Evolutionary conservation across 2,797 vertebrate genomes (phyloP).

Genomic region (Protonibea diacanthus): DNA sequence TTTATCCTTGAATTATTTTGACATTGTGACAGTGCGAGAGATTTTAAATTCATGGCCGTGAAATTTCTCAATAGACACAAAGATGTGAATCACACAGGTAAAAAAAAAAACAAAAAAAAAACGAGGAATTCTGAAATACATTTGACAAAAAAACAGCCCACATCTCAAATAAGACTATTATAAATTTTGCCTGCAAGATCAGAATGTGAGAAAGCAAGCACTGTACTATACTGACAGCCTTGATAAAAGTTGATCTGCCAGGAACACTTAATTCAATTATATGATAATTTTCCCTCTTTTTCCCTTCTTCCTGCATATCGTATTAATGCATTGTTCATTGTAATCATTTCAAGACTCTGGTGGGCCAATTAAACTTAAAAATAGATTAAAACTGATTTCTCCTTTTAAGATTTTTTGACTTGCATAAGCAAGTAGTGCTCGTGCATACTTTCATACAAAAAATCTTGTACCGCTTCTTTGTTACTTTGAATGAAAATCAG

Average conservation of each 20-base stretch:
- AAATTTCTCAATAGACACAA: background rate
- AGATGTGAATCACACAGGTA: background rate
- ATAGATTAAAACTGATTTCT: background rate
- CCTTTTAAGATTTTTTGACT: background rate
- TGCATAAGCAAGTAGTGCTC: background rate
- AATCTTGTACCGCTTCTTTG: background rate
- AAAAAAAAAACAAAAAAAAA: slow-evolving; percentile 1
- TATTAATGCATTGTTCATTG: no score
- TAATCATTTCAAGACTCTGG: background rate
- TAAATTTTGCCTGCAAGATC: background rate
- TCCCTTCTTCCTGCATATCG: no score
- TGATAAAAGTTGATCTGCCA: background rate
- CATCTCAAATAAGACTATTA: background rate
- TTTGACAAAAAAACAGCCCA: background rate
- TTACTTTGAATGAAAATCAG: slow-evolving; percentile 5
- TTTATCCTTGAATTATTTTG: background rate
- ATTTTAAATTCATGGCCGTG: background rate
- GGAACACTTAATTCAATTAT: background rate
- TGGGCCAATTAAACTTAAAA: background rate
- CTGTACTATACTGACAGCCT: background rate
- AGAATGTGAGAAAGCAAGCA: background rate
- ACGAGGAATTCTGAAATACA: background rate
- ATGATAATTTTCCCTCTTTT: background rate
- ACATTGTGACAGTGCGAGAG: background rate
- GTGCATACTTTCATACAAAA: background rate